Percentiles rank a stretch among this genome's conserved stretches.
Evolutionary conservation across 2,797 vertebrate genomes (phyloP).

Genomic region (Schizopygopsis malacanthus): DNA sequence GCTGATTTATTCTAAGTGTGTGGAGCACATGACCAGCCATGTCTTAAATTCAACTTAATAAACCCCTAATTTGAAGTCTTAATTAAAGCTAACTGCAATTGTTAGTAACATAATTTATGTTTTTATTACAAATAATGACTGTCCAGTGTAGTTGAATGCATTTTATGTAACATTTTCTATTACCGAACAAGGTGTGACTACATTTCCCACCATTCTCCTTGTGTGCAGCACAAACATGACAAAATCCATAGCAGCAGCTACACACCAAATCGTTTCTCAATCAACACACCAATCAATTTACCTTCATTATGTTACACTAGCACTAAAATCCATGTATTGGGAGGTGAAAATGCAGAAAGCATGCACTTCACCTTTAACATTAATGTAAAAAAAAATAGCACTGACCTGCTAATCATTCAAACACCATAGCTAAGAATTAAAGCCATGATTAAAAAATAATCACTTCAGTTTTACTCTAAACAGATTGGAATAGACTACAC

Average conservation of each 20-base stretch:
- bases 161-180: not conserved
- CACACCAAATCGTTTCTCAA: not conserved
- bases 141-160: not conserved
- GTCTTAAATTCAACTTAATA: not conserved
- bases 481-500: not conserved
- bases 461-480: not conserved
- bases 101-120: not conserved
- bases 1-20: not conserved
- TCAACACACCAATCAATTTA: not conserved
- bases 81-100: not conserved
- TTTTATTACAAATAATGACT: not conserved
- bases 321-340: not conserved
- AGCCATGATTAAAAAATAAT: not conserved
- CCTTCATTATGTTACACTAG: not conserved
- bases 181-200: not conserved
- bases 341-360: not conserved
- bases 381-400: not conserved
- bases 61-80: not conserved
- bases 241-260: not conserved
- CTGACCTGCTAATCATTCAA: not conserved
- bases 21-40: not conserved
- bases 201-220: not conserved
- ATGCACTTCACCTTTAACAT: slow-evolving; percentile 4
- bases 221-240: not conserved
- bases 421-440: not conserved